These are phyloP conservation scores for Eustalomyia histrio DNA, from an alignment of 2,888 invertebrate species.

Conservation along the genomic window DNA sequence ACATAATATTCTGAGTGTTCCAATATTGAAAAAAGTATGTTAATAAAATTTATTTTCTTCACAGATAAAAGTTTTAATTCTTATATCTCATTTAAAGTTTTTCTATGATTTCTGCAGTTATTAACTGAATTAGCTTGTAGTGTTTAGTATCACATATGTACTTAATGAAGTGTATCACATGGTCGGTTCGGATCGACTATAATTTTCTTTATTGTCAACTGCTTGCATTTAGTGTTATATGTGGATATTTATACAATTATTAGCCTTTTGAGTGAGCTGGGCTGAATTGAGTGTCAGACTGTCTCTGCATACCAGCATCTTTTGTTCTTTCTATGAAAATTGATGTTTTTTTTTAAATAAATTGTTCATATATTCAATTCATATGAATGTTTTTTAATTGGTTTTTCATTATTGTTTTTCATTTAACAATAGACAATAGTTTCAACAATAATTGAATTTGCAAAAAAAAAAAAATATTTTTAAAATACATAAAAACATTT, in stretches of 20 bases:
- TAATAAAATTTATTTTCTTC: no score
- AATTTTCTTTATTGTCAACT: constrained; percentile 31
- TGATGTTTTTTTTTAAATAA: constrained; percentile 41
- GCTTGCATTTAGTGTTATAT: constrained; percentile 6
- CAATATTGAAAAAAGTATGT: no score
- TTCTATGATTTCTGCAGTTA: no score
- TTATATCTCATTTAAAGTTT: no score
- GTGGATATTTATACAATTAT: not conserved
- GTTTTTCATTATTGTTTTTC: constrained; percentile 47
- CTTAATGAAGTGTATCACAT: no score
- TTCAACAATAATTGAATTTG: constrained; percentile 26
- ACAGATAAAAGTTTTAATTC: no score
- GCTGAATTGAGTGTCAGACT: constrained; percentile 22
- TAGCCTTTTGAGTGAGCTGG: constrained; percentile 23
- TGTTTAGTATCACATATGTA: no score
- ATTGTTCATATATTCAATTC: not conserved
- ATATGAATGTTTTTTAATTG: constrained; percentile 50
- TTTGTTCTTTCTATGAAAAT: constrained; percentile 53
- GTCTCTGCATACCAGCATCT: constrained; percentile 50
- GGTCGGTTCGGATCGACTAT: no score
- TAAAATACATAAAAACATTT: not conserved
- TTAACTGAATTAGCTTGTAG: no score
- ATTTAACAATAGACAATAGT: constrained; percentile 47
- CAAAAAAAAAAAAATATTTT: constrained; percentile 28
- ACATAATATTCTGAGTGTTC: no score